Evolutionary conservation across 2,113 vertebrate genomes (phyloP).

Genomic region (Narcine bancroftii): DNA sequence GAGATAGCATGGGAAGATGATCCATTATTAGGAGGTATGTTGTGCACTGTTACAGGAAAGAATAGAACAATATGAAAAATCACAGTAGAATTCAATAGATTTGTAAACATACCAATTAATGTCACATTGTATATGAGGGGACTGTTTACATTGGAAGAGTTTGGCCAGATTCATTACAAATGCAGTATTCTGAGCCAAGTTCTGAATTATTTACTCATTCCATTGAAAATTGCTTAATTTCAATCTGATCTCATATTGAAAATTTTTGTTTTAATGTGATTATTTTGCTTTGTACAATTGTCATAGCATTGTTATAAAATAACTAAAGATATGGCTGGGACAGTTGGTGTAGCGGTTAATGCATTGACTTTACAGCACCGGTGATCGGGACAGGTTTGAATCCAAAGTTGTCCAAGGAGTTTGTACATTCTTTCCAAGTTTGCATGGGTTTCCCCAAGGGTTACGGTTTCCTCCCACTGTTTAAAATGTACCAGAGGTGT

Average conservation of each 20-base stretch:
- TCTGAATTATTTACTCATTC: neutral
- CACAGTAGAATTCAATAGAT: neutral
- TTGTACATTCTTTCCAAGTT: too few species aligned
- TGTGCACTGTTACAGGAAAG: constrained; percentile 48
- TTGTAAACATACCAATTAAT: neutral
- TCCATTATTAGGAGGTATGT: constrained; percentile 45
- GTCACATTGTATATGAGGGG: neutral
- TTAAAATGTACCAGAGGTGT: too few species aligned
- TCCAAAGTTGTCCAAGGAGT: too few species aligned
- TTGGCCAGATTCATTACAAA: neutral
- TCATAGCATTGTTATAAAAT: neutral
- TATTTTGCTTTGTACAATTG: neutral
- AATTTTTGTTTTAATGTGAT: neutral
- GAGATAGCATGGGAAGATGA: constrained; percentile 44
- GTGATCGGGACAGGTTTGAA: too few species aligned
- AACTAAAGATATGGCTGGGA: too few species aligned
- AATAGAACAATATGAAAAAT: constrained; percentile 7
- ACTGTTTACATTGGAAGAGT: neutral
- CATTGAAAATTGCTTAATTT: neutral
- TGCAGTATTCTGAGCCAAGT: neutral
- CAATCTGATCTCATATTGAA: neutral
- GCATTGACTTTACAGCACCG: too few species aligned
- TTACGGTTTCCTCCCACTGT: too few species aligned
- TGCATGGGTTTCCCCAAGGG: too few species aligned
- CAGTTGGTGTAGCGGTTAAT: too few species aligned